Evolutionary conservation across 1,140 invertebrate genomes (phyloP).

Genomic region (Tetramorium parvispinum): DNA sequence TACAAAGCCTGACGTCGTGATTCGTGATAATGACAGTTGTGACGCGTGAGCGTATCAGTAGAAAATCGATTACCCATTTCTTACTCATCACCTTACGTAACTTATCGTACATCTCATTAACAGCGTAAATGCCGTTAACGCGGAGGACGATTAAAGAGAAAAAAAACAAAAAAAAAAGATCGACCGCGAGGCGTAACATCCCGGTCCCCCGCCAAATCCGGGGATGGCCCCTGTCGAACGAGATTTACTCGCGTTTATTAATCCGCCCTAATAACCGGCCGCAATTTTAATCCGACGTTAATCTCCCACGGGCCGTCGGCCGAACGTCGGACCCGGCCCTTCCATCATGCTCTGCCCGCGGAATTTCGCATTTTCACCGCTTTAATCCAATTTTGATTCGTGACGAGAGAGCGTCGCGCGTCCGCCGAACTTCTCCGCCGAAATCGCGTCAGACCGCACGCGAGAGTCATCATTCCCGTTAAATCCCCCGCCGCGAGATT

Average conservation of each 20-base stretch:
- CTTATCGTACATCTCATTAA: constrained; percentile 63
- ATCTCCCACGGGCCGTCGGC: constrained; percentile 60
- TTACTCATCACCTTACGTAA: constrained; percentile 16
- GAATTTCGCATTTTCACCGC: constrained; percentile 73
- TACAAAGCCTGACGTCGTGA: not conserved
- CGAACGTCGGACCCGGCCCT: constrained; percentile 56
- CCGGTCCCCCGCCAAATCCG: constrained; percentile 51
- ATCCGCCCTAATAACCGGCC: constrained; percentile 75
- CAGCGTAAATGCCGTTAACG: constrained; percentile 44
- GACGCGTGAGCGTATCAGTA: not conserved
- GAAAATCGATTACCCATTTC: not conserved
- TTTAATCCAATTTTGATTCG: constrained; percentile 73
- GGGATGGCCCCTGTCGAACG: constrained; percentile 64
- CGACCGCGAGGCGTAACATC: not conserved
- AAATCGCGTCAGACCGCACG: constrained; percentile 25
- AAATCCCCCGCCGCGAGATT: constrained; percentile 27
- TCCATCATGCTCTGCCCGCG: constrained; percentile 48
- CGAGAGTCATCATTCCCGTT: constrained; percentile 12
- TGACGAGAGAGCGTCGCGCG: constrained; percentile 17
- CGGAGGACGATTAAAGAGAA: constrained; percentile 6
- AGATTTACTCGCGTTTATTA: constrained; percentile 76
- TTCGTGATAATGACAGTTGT: not conserved
- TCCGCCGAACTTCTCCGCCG: constrained; percentile 25
- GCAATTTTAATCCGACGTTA: constrained; percentile 77
- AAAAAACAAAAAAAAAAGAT: not conserved